Percentiles rank a stretch among this genome's conserved stretches.
phyloP scores from a whole-genome alignment of 1,140 invertebrate genomes.

The Sarcophaga peregrina region DNA sequence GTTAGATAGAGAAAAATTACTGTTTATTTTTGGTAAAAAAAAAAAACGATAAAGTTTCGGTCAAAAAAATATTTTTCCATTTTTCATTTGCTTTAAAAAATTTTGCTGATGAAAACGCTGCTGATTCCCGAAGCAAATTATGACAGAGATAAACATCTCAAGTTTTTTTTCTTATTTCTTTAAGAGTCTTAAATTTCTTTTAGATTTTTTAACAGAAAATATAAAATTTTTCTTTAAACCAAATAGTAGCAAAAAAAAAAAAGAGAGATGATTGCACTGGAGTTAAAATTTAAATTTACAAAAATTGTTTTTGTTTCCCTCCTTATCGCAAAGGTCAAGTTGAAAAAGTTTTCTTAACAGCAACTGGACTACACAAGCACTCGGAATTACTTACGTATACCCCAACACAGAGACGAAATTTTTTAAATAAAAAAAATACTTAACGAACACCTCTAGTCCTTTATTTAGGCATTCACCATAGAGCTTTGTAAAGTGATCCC shows the following conservation, averaged over 20 bases:
- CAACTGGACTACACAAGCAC: not conserved
- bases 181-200: not conserved
- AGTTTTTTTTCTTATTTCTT: not conserved
- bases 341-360: not conserved
- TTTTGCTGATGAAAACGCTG: not conserved
- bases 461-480: no score
- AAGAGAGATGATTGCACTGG: not conserved
- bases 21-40: not conserved
- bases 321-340: not conserved
- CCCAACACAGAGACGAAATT: no score
- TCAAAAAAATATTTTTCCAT: no score
- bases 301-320: not conserved
- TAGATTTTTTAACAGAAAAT: not conserved
- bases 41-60: not conserved
- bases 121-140: slow-evolving; percentile 21
- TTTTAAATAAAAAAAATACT: no score
- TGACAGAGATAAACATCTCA: slow-evolving; percentile 8
- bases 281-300: not conserved
- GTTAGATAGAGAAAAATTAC: not conserved
- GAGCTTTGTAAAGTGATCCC: no score
- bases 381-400: not conserved
- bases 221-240: no score
- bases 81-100: not conserved
- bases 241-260: no score
- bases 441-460: no score